Evolutionary conservation across 1,140 invertebrate genomes (phyloP).

Genomic region (Vanessa tameamea): DNA sequence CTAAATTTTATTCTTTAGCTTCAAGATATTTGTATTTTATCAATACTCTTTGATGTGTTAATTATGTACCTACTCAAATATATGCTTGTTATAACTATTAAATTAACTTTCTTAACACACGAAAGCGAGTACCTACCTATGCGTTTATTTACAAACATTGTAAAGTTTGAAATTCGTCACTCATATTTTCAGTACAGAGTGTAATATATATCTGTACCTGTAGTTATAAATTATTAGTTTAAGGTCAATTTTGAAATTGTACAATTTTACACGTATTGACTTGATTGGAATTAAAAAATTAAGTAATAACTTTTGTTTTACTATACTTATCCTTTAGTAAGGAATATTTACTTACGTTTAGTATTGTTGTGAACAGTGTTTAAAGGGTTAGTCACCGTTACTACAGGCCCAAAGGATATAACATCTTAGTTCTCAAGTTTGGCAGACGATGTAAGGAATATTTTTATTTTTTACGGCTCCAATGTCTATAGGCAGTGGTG

Average conservation of each 20-base stretch:
- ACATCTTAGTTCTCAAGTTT: too few species aligned
- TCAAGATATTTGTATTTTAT: too few species aligned
- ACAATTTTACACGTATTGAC: slow-evolving; percentile 72
- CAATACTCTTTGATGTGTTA: too few species aligned
- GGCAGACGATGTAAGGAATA: too few species aligned
- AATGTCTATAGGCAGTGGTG: too few species aligned
- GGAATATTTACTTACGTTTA: too few species aligned
- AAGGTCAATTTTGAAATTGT: slow-evolving; percentile 67
- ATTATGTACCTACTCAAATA: not conserved
- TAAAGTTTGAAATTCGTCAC: not conserved
- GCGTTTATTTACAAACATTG: not conserved
- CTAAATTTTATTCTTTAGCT: too few species aligned
- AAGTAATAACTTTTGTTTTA: not conserved
- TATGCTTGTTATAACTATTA: not conserved
- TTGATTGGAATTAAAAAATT: slow-evolving; percentile 36
- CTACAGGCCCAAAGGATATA: too few species aligned
- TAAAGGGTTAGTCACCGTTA: too few species aligned
- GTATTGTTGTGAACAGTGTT: too few species aligned
- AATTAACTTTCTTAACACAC: too few species aligned
- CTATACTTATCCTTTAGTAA: not conserved
- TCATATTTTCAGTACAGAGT: slow-evolving; percentile 36
- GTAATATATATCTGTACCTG: slow-evolving; percentile 43
- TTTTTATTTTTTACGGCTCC: too few species aligned
- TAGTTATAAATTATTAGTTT: slow-evolving; percentile 49
- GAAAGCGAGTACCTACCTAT: not conserved